Base-by-base conservation (phyloP, 2,797 vertebrate genomes). In the Graptemys geographica region DNA sequence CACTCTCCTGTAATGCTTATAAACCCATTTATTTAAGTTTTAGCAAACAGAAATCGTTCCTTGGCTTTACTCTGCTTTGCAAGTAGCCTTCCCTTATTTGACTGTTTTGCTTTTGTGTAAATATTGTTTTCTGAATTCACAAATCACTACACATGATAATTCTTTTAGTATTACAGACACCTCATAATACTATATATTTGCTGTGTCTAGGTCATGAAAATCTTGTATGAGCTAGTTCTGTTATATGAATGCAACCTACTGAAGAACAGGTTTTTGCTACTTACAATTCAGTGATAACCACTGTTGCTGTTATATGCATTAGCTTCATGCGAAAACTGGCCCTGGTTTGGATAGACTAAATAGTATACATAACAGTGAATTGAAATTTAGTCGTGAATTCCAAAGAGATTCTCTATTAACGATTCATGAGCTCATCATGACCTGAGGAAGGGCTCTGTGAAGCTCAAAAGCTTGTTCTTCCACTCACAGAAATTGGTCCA, bases 371-470 rank as follows among this genome's bases (percentile, higher is more conserved):
- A 78, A 51, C 51, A 90, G 65, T 83, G 33, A 80, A 80, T 18
- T 52, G 47, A 80, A 33, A 59, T 81, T 92, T 84, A 91, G 84
- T 90, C 79, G 81, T 90, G 82, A 92, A 81, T 44, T 69, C 81
- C 55, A 86, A 92, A 65, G 78, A 93, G 78, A 92, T 51, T 56
- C 86, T 93, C 93, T 89, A 83, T 62, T 62, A 86, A 41, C 18
- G 81, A 81, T 92, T 96, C 65, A 69, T 52, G 62, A 33, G 31
- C 28, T 31, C 59, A 62, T 33, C 56, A 56, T 57, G 27, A 62
- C 33, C 62, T 33, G 3, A 65, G 62, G 62, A n/a, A 65, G 33
- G 31, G 33, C 62, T 15, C 33, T 65, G 16, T 65, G 62, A 65
- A 18, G 33, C 59, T 8, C 33, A 57, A 28, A 57, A 28, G 56